Evolutionary conservation across 2,888 invertebrate genomes (phyloP).

Genomic region (Cotesia congregata): DNA sequence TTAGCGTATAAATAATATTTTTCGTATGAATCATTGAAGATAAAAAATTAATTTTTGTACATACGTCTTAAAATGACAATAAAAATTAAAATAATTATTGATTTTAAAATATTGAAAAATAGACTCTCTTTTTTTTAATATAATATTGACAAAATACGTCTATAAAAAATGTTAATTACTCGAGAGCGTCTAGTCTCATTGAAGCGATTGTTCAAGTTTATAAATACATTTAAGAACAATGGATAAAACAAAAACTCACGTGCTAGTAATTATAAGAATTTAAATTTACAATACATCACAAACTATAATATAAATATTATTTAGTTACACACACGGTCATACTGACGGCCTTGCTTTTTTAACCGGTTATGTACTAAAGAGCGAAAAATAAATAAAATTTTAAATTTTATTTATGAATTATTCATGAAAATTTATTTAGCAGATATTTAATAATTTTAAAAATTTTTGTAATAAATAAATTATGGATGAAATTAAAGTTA

Average conservation of each 20-base stretch:
- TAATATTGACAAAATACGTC: no score
- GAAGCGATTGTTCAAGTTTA: background rate
- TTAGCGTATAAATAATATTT: background rate
- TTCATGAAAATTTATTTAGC: background rate
- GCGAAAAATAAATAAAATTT: background rate
- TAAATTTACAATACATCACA: conserved; percentile 14
- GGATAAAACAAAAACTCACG: conserved; percentile 11
- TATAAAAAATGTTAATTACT: no score
- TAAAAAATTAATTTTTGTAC: background rate
- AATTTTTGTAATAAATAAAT: no score
- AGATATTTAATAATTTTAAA: no score
- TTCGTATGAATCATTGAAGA: background rate
- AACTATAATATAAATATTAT: background rate
- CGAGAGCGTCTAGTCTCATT: background rate
- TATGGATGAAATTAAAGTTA: no score
- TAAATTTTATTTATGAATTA: background rate
- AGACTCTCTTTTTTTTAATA: no score
- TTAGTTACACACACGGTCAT: background rate
- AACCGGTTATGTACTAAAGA: background rate
- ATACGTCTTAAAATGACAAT: no score
- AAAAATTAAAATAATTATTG: no score
- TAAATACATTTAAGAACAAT: conserved; percentile 23
- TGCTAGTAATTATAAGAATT: conserved; percentile 15
- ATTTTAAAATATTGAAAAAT: no score
- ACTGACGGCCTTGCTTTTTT: background rate